A percentile compares a stretch with the other conserved stretches of the same genome.
Evolutionary conservation across 1,140 invertebrate species (phyloP).

Genomic region (Conus betulinus): DNA sequence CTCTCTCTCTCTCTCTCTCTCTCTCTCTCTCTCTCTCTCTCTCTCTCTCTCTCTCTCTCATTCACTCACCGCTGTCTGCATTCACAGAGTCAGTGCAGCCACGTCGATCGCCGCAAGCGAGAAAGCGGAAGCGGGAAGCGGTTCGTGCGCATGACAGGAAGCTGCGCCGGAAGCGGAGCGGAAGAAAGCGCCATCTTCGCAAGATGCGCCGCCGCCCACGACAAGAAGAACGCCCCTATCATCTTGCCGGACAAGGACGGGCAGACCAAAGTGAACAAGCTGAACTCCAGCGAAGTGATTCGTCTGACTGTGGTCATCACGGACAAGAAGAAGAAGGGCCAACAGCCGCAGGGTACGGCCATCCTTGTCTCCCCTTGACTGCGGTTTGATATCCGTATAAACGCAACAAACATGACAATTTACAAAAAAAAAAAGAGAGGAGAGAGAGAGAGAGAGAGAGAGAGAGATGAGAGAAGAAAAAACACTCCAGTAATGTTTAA

Average conservation of each 20-base stretch:
- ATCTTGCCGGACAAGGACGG: not conserved
- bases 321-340: conserved; percentile 26
- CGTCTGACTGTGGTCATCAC: conserved; percentile 34
- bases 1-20: not conserved
- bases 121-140: not conserved
- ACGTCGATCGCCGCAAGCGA: conserved; percentile 27
- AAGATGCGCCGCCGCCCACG: not conserved
- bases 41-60: not conserved
- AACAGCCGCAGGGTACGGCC: not conserved
- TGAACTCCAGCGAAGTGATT: conserved; percentile 34
- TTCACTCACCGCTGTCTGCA: not conserved
- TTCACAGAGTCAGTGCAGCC: conserved; percentile 27
- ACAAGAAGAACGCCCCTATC: not conserved
- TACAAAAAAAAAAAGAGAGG: no score
- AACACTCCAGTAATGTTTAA: no score
- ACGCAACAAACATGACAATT: no score
- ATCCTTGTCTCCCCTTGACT: not conserved
- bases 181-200: not conserved
- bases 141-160: not conserved
- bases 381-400: no score
- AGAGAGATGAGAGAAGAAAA: no score
- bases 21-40: not conserved
- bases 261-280: conserved; percentile 17
- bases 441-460: no score
- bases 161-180: not conserved